Conservation (phyloP, 2,113 vertebrate genomes). For the Panthera uncia region DNA sequence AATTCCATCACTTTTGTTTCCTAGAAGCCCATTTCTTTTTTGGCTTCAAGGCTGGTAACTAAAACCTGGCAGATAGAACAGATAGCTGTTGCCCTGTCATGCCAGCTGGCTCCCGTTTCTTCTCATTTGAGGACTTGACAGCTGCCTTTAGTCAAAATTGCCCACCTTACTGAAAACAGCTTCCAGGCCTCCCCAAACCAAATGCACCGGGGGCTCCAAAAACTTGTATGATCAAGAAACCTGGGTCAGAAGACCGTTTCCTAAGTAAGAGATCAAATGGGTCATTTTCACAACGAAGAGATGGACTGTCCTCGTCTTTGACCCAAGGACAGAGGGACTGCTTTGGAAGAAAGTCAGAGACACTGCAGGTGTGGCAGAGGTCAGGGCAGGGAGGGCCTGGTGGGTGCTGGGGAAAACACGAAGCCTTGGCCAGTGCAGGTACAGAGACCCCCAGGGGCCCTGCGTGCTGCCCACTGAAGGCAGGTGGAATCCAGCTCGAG, state of each 20-base stretch:
- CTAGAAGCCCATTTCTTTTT: slow-evolving; percentile 64
- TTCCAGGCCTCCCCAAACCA: slow-evolving; percentile 9
- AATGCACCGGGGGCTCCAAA: slow-evolving; percentile 32
- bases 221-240: background rate
- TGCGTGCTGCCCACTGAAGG: background rate
- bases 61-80: background rate
- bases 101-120: slow-evolving; percentile 62
- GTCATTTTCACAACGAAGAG: background rate
- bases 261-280: background rate
- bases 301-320: background rate
- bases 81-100: slow-evolving; percentile 44
- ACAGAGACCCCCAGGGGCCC: rapidly evolving
- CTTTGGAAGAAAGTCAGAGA: background rate
- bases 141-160: slow-evolving; percentile 42
- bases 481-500: slow-evolving; percentile 28
- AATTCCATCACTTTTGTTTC: slow-evolving; percentile 62
- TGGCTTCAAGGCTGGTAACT: slow-evolving; percentile 56
- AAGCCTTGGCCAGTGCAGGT: background rate
- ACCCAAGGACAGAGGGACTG: background rate
- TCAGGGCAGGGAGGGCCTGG: background rate
- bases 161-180: slow-evolving; percentile 63
- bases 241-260: background rate
- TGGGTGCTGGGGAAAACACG: background rate
- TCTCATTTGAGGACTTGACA: slow-evolving; percentile 61
- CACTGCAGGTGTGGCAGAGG: background rate